Evolutionary conservation across 1,140 invertebrate species (phyloP).

Genomic region (Spodoptera frugiperda): DNA sequence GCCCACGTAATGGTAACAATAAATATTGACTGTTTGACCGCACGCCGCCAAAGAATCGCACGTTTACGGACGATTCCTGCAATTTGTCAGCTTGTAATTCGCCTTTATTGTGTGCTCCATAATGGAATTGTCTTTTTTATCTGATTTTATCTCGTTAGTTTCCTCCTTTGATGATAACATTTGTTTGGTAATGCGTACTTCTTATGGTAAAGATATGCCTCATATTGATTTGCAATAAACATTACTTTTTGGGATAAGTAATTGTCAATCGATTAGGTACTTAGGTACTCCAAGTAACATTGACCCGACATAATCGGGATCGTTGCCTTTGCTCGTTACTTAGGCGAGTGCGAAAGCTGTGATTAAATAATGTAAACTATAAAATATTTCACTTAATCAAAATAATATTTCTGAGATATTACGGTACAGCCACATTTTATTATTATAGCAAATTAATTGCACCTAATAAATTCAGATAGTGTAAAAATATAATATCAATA

Average conservation of each 20-base stretch:
- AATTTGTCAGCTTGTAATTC: conserved; percentile 39
- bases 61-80: conserved; percentile 1
- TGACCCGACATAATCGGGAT: too few relatives aligned
- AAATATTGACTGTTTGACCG: conserved; percentile 36
- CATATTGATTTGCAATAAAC: too few relatives aligned
- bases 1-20: conserved; percentile 35
- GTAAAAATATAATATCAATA: not conserved
- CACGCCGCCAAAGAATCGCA: conserved; percentile 9
- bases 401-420: not conserved
- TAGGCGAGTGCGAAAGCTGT: too few relatives aligned
- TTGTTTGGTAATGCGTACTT: too few relatives aligned
- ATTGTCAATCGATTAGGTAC: too few relatives aligned
- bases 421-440: not conserved
- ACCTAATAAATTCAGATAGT: conserved; percentile 25
- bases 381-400: too few relatives aligned
- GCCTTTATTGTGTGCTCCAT: not conserved
- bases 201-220: too few relatives aligned
- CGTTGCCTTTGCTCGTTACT: too few relatives aligned
- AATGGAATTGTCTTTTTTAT: not conserved
- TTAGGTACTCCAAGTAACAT: too few relatives aligned
- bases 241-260: too few relatives aligned
- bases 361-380: too few relatives aligned
- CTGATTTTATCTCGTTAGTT: not conserved
- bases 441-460: conserved; percentile 16
- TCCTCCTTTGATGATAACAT: not conserved